Evolutionary conservation across 2,888 invertebrate species (phyloP).

Genomic region (Athalia rosae): DNA sequence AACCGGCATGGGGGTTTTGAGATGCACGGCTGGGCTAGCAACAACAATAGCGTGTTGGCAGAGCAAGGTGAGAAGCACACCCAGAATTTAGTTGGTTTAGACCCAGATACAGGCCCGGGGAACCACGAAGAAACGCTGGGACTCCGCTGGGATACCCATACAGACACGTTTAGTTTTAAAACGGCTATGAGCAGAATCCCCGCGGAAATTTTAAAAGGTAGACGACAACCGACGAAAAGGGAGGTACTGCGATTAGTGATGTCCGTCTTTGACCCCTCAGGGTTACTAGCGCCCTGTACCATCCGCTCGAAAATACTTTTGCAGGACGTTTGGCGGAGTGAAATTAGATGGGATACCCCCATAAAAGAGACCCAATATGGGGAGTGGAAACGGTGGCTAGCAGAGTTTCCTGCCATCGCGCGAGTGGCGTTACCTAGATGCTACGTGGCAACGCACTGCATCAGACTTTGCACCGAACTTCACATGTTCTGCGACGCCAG

Average conservation of each 20-base stretch:
- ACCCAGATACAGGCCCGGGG: not conserved
- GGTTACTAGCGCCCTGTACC: constrained; percentile 55
- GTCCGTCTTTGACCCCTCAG: constrained; percentile 63
- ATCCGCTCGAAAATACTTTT: constrained; percentile 56
- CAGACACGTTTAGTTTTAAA: constrained; percentile 53
- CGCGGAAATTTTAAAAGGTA: constrained; percentile 46
- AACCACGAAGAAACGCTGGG: constrained; percentile 47
- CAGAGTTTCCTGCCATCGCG: constrained; percentile 44
- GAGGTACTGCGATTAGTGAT: constrained; percentile 53
- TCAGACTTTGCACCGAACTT: constrained; percentile 48
- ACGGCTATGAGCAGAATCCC: constrained; percentile 48
- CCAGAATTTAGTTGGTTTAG: not conserved
- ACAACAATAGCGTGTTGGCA: constrained; percentile 22
- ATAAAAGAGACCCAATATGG: constrained; percentile 46
- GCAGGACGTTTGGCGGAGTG: constrained; percentile 57
- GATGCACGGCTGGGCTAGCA: constrained; percentile 53
- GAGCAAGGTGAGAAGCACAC: not conserved
- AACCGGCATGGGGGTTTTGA: constrained; percentile 53
- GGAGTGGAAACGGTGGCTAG: constrained; percentile 54
- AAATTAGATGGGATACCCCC: constrained; percentile 52
- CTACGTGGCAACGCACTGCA: constrained; percentile 41
- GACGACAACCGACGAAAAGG: constrained; percentile 53
- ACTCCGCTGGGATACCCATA: constrained; percentile 49
- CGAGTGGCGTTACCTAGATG: constrained; percentile 48
- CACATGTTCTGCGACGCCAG: constrained; percentile 59